These are phyloP conservation scores for Drosophila pallidifrons DNA, from an alignment of 1,140 invertebrate genomes.

Conservation along the genomic window DNA sequence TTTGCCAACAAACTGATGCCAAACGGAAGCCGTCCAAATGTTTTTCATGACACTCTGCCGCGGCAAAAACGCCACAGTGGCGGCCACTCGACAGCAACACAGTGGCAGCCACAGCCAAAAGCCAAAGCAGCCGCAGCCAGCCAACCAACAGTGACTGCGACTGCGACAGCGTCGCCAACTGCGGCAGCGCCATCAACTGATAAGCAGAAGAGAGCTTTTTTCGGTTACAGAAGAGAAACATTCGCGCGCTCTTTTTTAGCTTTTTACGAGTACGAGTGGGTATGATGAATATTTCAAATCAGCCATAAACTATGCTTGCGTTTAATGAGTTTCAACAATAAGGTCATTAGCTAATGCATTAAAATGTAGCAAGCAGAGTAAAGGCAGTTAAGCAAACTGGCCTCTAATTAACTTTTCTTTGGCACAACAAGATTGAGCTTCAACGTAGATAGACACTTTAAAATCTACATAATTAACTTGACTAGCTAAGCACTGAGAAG, in stretches of 20 bases:
- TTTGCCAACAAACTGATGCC: conserved; percentile 83
- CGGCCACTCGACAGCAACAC: conserved; percentile 43
- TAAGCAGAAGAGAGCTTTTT: conserved; percentile 68
- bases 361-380: conserved; percentile 2
- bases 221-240: conserved; percentile 6
- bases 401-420: neutral
- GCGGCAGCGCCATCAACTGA: conserved; percentile 55
- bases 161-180: conserved; percentile 28
- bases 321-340: conserved; percentile 14
- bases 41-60: conserved; percentile 70
- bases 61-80: conserved; percentile 27
- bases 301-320: conserved; percentile 32
- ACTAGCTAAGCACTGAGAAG: too few species aligned
- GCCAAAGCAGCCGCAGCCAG: conserved; percentile 29
- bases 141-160: conserved; percentile 19
- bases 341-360: conserved; percentile 44
- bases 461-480: neutral
- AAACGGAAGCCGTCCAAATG: conserved; percentile 76
- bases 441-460: neutral
- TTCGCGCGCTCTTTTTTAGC: conserved; percentile 33
- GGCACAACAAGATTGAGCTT: neutral
- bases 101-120: conserved; percentile 17
- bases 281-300: conserved; percentile 12
- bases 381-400: neutral
- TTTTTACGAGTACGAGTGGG: neutral